Percentiles rank a stretch among this genome's conserved stretches.
Conservation (phyloP, 2,797 vertebrate genomes). For the Hapalemur alaotrensis region DNA sequence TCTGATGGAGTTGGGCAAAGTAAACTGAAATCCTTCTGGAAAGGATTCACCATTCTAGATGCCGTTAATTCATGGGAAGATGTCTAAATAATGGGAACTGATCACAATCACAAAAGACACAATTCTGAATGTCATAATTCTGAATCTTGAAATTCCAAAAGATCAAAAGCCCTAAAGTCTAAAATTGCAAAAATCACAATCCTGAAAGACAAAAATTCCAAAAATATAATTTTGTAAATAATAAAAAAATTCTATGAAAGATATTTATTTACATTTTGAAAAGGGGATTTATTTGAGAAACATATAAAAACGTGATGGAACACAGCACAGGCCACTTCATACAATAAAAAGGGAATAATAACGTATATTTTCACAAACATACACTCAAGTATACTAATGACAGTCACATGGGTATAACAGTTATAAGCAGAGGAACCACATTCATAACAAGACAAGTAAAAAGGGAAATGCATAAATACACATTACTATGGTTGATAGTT, state of each 20-base stretch:
- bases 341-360: neutral
- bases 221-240: neutral
- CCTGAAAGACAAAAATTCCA: neutral
- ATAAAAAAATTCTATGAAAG: neutral
- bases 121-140: neutral
- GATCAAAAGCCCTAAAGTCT: neutral
- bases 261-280: too few species aligned
- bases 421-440: neutral
- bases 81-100: neutral
- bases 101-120: neutral
- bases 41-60: neutral
- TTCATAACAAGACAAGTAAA: neutral
- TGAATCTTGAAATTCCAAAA: neutral
- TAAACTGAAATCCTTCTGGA: neutral
- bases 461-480: neutral
- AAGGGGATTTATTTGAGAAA: neutral
- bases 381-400: neutral
- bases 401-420: neutral
- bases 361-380: neutral
- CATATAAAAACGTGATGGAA: neutral
- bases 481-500: neutral
- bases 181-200: neutral
- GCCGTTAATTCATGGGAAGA: neutral
- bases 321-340: neutral
- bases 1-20: neutral